phyloP scores from a whole-genome alignment of 2,113 vertebrate species.

The Pao palembangensis region DNA sequence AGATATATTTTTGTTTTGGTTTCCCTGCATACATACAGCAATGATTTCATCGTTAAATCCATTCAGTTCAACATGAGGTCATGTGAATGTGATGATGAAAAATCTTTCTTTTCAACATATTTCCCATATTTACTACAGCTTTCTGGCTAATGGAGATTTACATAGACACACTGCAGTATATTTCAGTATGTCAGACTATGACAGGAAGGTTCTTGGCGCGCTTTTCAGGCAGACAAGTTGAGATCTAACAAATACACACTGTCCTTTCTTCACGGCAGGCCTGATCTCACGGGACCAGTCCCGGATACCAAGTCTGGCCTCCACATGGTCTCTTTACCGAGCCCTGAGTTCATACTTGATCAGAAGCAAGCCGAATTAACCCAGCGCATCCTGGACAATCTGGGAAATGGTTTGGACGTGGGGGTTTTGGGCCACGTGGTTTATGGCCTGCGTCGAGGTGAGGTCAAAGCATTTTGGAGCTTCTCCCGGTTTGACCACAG shows the following conservation, averaged over 20 bases:
- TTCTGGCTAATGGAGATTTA: no score
- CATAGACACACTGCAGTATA: no score
- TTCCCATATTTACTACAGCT: no score
- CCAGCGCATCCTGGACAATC: slow-evolving; percentile 65
- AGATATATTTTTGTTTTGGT: no score
- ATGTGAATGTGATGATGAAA: no score
- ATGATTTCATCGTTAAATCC: no score
- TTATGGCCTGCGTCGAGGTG: slow-evolving; percentile 45
- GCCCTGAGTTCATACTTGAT: slow-evolving; percentile 65
- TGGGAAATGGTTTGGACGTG: slow-evolving; percentile 75
- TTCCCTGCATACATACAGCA: no score
- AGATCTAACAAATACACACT: neutral
- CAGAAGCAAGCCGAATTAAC: slow-evolving; percentile 60
- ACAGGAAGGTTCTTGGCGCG: no score
- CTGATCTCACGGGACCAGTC: slow-evolving; percentile 12
- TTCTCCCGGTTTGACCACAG: slow-evolving; percentile 59
- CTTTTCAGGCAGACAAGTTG: no score
- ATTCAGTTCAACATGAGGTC: no score
- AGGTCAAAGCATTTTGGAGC: slow-evolving; percentile 72
- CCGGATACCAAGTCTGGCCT: slow-evolving; percentile 33
- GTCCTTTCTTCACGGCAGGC: slow-evolving; percentile 41
- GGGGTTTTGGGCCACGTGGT: slow-evolving; percentile 51
- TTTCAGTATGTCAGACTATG: no score
- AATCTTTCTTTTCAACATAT: no score
- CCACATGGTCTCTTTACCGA: slow-evolving; percentile 70